Conservation (phyloP, 2,888 invertebrate genomes). For the Caenorhabditis drosophilae region DNA sequence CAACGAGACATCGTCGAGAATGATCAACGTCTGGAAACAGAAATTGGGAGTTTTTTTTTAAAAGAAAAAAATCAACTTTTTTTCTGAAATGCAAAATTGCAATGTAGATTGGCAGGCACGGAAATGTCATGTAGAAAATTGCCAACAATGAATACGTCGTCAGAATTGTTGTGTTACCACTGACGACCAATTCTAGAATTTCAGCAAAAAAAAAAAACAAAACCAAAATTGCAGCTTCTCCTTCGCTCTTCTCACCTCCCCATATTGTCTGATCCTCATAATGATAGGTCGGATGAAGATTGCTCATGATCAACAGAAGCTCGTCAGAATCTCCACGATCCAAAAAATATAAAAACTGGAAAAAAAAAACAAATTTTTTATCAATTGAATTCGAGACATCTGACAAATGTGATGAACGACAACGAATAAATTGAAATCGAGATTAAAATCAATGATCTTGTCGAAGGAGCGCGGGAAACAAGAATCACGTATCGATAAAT, state of each 20-base stretch:
- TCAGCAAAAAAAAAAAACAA: neutral
- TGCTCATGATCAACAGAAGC: conserved; percentile 23
- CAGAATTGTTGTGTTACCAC: conserved; percentile 28
- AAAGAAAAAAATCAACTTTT: too few species aligned
- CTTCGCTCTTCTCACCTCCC: conserved; percentile 18
- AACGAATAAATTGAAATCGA: conserved; percentile 18
- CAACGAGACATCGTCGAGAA: conserved; percentile 17
- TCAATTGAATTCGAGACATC: neutral
- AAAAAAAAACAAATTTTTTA: neutral
- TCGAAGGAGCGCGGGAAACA: conserved; percentile 7
- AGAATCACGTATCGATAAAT: conserved; percentile 40
- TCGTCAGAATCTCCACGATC: conserved; percentile 25
- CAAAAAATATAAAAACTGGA: conserved; percentile 29
- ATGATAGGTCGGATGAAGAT: conserved; percentile 25
- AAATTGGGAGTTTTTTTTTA: too few species aligned
- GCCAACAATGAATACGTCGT: conserved; percentile 15
- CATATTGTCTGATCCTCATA: conserved; percentile 20
- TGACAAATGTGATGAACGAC: conserved; percentile 23
- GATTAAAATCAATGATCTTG: conserved; percentile 11
- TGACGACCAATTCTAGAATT: conserved; percentile 14
- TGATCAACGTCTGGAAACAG: conserved; percentile 28
- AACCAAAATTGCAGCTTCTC: neutral
- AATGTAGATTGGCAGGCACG: conserved; percentile 38
- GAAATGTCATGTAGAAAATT: conserved; percentile 36
- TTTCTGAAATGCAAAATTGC: conserved; percentile 26